phyloP scores from a whole-genome alignment of 2,113 vertebrate species.

The Phyllostomus hastatus region DNA sequence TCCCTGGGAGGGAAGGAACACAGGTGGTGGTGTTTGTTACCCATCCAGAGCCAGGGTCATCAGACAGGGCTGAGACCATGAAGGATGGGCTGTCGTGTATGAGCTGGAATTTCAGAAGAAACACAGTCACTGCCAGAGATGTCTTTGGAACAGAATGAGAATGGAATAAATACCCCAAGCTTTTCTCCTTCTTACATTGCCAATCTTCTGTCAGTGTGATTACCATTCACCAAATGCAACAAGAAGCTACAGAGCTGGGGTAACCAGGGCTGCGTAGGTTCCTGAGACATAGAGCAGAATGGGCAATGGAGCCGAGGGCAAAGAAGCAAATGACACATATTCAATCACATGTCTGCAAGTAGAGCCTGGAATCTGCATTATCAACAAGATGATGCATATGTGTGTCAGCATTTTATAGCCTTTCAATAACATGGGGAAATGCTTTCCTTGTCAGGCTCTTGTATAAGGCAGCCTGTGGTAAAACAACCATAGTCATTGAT shows the following conservation, averaged over 20 bases:
- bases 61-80: background rate
- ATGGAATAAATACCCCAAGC: rapidly evolving
- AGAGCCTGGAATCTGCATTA: background rate
- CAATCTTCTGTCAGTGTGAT: background rate
- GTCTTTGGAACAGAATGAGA: background rate
- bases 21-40: background rate
- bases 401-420: background rate
- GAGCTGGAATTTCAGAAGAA: background rate
- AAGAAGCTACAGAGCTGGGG: background rate
- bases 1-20: background rate
- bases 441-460: background rate
- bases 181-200: background rate
- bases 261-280: background rate
- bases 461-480: rapidly evolving
- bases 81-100: background rate
- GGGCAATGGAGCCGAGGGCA: background rate
- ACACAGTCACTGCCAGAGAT: background rate
- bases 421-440: background rate
- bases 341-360: background rate
- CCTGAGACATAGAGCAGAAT: background rate
- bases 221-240: background rate
- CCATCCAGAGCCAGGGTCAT: background rate
- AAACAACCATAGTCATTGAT: background rate
- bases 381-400: background rate
- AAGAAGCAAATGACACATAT: background rate